Conservation (phyloP, 1,140 invertebrate genomes). For the Riptortus pedestris region DNA sequence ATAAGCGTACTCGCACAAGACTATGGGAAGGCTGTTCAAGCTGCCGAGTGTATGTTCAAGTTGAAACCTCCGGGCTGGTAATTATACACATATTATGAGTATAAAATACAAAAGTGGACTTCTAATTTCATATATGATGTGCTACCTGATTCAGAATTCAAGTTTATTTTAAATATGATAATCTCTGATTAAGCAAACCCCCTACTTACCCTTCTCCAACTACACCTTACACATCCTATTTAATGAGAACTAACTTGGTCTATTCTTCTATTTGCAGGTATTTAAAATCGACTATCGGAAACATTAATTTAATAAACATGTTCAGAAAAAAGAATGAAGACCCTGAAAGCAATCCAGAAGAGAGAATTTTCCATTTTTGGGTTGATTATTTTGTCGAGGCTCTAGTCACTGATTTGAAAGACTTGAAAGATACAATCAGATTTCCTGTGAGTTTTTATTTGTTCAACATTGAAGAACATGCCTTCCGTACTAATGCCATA, state of each 20-base stretch:
- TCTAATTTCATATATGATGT: not conserved
- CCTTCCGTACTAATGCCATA: not conserved
- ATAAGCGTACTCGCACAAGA: slow-evolving; percentile 95
- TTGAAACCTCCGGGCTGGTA: slow-evolving; percentile 95
- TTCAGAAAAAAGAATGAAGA: slow-evolving; percentile 76
- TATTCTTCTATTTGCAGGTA: slow-evolving; percentile 48
- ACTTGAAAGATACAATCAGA: slow-evolving; percentile 68
- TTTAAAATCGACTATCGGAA: slow-evolving; percentile 94
- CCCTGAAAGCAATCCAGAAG: slow-evolving; percentile 55
- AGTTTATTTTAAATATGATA: not conserved
- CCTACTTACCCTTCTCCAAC: too few relatives aligned
- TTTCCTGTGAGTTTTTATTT: slow-evolving; percentile 66
- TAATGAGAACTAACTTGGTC: too few relatives aligned
- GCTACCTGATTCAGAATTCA: too few relatives aligned
- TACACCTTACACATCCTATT: too few relatives aligned
- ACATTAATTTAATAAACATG: slow-evolving; percentile 89
- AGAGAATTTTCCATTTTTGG: slow-evolving; percentile 92
- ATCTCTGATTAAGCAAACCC: too few relatives aligned
- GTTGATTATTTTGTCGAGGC: slow-evolving; percentile 97
- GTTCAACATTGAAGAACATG: not conserved
- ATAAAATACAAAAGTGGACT: too few relatives aligned
- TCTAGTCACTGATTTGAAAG: slow-evolving; percentile 62
- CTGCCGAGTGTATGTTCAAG: slow-evolving; percentile 97
- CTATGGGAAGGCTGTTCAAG: slow-evolving; percentile 93
- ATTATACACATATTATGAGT: not conserved